Base-by-base conservation (phyloP, 2,113 vertebrate species). In the Ovis canadensis region DNA sequence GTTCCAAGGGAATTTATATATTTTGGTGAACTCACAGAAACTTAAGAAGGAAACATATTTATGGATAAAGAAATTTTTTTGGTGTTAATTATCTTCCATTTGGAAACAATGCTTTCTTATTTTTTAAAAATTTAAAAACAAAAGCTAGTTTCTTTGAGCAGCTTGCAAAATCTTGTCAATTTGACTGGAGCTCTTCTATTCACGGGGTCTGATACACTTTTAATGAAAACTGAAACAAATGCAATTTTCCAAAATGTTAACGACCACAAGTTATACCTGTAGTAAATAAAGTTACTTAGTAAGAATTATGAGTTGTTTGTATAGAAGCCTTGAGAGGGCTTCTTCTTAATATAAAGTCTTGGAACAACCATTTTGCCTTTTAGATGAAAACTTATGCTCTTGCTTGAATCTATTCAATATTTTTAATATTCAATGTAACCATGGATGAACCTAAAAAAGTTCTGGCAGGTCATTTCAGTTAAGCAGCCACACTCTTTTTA, bases 11-110 rank as follows among this genome's bases (percentile, higher is more conserved):
- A 88, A 94, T 82, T 43, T 91, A 54, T 88, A 84, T 90, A 97
- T 95, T 92, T 97, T 81, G 48, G 74, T 93, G 80, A 95, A 88
- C 27, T 95, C 92, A 95, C 91, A 93, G 74, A 93, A 97, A 96
- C 85, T 92, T 88, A 77, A 90, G 78, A 95, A 92, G 40, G 29
- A 96, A 88, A 16, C 84, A 88, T 95, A 94, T 97, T 98, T 96
- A 98, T 92, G 80, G 62, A 96, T 97, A 98, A 98, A 96, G 33
- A 57, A 91, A 21, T 43, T 96, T 96, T 96, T 97, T 97, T 94
- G 88, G 43, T 97, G 94, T 94, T 98, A 96, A 97, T 98, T 97
- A 97, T 92, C 92, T 97, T 97, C 97, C 97, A 98, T 97, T 97
- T 98, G 98, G 97, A 97, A 98, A 96, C 90, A 97, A 97, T 92